These are phyloP conservation scores for Onychomys arenicola DNA, from an alignment of 2,797 vertebrate genomes.

Conservation along the genomic window DNA sequence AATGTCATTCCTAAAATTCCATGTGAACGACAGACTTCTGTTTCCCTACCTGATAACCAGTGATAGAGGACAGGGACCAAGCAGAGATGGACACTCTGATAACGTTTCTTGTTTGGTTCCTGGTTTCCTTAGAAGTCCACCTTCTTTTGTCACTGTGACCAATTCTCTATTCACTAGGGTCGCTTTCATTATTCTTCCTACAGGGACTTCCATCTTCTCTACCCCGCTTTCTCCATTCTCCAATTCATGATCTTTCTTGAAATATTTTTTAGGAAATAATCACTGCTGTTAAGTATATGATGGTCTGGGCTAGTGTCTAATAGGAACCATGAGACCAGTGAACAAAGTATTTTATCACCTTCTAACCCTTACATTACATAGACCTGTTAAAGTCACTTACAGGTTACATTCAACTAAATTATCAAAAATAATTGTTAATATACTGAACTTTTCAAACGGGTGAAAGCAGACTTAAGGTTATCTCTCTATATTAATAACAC, in stretches of 20 bases:
- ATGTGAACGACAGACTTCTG: neutral
- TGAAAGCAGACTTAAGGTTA: constrained; percentile 38
- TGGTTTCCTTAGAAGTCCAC: constrained; percentile 5
- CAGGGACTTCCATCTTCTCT: neutral
- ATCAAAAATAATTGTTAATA: constrained; percentile 26
- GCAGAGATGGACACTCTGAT: neutral
- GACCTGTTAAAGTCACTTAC: neutral
- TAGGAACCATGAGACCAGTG: neutral
- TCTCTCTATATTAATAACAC: constrained; percentile 1
- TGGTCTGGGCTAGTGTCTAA: neutral
- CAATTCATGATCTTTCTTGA: neutral
- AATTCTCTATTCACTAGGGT: neutral
- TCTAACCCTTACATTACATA: neutral
- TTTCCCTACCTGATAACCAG: neutral
- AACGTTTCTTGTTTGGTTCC: constrained; percentile 10
- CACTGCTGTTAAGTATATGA: neutral
- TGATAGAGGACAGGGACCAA: neutral
- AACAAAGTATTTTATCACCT: neutral
- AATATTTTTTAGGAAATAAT: constrained; percentile 1
- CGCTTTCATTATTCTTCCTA: neutral
- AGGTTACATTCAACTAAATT: constrained; percentile 1
- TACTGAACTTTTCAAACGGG: constrained; percentile 45
- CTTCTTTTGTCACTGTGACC: constrained; percentile 1
- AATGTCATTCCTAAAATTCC: constrained; percentile 53
- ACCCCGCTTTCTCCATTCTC: neutral